Percentiles rank a stretch among this genome's conserved stretches.
These are phyloP conservation scores for Pangasius krempfi DNA, from an alignment of 2,797 vertebrate genomes.

Conservation along the genomic window DNA sequence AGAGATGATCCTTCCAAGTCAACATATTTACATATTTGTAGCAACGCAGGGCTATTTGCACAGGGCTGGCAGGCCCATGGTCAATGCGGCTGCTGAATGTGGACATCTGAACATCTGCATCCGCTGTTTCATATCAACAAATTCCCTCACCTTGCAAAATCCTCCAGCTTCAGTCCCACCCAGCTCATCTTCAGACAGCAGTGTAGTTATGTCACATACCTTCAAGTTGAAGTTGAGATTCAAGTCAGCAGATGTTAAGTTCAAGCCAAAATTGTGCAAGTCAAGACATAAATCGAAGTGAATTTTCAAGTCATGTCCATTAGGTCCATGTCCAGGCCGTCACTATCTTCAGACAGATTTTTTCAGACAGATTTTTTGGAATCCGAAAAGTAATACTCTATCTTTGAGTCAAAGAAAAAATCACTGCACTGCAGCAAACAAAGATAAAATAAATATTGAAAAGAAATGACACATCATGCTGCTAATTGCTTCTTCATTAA, in stretches of 20 bases:
- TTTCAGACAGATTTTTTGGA: too few species aligned
- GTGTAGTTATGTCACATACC: neutral
- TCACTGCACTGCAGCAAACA: neutral
- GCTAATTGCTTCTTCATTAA: neutral
- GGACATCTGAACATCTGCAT: constrained; percentile 75
- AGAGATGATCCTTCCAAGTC: constrained; percentile 80
- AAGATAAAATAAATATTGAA: neutral
- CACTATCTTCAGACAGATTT: neutral
- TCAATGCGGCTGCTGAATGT: constrained; percentile 69
- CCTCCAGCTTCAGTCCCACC: constrained; percentile 19
- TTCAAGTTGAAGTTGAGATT: neutral
- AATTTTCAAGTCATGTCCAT: neutral
- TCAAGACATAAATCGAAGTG: neutral
- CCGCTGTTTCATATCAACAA: constrained; percentile 57
- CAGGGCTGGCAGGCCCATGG: constrained; percentile 72
- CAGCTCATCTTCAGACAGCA: neutral
- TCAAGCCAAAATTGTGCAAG: neutral
- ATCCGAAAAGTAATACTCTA: constrained; percentile 46
- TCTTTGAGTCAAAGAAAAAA: neutral
- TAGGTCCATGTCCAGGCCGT: neutral
- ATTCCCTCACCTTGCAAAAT: constrained; percentile 36
- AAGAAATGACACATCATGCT: neutral
- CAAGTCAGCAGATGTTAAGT: neutral
- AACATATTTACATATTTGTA: constrained; percentile 85
- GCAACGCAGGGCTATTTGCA: constrained; percentile 71